These are phyloP conservation scores for Thera obeliscata DNA, from an alignment of 2,888 invertebrate species.

Conservation along the genomic window DNA sequence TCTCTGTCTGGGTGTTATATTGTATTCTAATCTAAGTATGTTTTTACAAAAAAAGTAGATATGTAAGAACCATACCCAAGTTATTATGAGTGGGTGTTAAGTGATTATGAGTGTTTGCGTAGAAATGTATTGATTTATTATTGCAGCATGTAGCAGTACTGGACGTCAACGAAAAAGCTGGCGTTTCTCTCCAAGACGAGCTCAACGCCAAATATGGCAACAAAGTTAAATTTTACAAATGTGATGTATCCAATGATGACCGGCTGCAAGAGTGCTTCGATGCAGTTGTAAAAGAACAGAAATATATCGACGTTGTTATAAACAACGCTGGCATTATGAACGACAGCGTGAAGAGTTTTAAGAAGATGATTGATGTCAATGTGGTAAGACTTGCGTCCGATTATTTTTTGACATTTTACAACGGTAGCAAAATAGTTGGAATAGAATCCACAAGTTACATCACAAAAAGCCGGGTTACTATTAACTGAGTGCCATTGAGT, in stretches of 20 bases:
- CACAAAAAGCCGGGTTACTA: too few species aligned
- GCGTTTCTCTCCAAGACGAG: slow-evolving; percentile 49
- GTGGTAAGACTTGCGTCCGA: slow-evolving; percentile 47
- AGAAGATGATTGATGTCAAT: slow-evolving; percentile 57
- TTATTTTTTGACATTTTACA: too few species aligned
- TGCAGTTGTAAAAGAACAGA: slow-evolving; percentile 47
- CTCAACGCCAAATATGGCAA: slow-evolving; percentile 54
- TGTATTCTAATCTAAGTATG: too few species aligned
- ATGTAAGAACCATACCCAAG: too few species aligned
- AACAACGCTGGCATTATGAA: slow-evolving; percentile 63
- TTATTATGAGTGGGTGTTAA: too few species aligned
- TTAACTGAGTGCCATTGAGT: too few species aligned
- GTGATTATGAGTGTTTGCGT: too few species aligned
- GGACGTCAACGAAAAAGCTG: slow-evolving; percentile 53
- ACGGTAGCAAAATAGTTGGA: too few species aligned
- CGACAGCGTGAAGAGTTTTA: slow-evolving; percentile 50
- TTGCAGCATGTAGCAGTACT: slow-evolving; percentile 56
- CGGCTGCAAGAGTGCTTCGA: slow-evolving; percentile 50
- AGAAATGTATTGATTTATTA: too few species aligned
- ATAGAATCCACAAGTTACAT: too few species aligned
- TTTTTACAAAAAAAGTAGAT: too few species aligned
- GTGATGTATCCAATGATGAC: slow-evolving; percentile 60
- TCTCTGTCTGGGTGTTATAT: too few species aligned
- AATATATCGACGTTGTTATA: slow-evolving; percentile 54
- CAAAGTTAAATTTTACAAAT: slow-evolving; percentile 55